Conservation (phyloP, 2,113 vertebrate genomes). For the Ailuropoda melanoleuca region DNA sequence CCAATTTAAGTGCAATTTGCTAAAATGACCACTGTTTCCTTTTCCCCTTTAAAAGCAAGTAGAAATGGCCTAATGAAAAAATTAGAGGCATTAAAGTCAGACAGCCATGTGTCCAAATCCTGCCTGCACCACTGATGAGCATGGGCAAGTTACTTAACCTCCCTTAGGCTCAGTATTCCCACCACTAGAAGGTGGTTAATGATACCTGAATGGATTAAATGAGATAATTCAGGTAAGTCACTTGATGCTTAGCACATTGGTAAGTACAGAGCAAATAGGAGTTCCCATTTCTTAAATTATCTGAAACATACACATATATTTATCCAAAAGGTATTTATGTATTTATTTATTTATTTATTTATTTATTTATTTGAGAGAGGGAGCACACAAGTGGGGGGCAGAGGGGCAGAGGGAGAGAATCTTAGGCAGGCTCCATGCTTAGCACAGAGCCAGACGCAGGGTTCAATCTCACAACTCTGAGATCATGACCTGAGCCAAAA, state of each 20-base stretch:
- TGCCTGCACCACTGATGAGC: not conserved
- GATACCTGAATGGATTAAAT: not conserved
- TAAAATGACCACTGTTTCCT: not conserved
- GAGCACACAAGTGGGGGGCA: not conserved
- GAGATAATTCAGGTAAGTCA: not conserved
- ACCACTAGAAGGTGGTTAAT: not conserved
- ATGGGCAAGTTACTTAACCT: not conserved
- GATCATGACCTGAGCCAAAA: not conserved
- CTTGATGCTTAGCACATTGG: not conserved
- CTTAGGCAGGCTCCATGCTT: not conserved
- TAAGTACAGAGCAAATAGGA: not conserved
- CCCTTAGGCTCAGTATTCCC: not conserved
- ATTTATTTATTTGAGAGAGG: not conserved
- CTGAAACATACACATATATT: not conserved
- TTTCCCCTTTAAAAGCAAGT: slow-evolving; percentile 31
- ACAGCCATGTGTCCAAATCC: not conserved
- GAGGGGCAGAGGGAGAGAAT: not conserved
- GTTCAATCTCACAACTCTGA: not conserved
- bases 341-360: not conserved
- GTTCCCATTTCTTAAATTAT: not conserved
- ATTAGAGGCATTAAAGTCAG: not conserved
- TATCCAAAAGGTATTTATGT: not conserved
- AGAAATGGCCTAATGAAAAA: not conserved
- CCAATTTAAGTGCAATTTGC: not conserved
- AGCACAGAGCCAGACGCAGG: not conserved